Conservation (phyloP, 2,888 invertebrate genomes). For the Eulithis prunata region DNA sequence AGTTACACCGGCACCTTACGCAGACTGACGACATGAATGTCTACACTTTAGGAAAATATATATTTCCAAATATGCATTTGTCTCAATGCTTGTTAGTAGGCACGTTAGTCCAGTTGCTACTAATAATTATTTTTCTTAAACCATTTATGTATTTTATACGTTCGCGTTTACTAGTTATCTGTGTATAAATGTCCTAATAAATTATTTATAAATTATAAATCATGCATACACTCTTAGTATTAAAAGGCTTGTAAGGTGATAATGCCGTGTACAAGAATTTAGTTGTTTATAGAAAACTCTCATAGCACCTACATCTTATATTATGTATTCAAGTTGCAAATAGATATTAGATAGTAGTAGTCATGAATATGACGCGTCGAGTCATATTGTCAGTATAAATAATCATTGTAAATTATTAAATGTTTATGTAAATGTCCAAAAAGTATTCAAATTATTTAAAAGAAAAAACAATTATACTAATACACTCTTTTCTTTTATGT, state of each 20-base stretch:
- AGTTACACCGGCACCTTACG: slow-evolving; percentile 59
- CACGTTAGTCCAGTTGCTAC: slow-evolving; percentile 60
- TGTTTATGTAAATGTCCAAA: slow-evolving; percentile 85
- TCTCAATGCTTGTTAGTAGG: slow-evolving; percentile 66
- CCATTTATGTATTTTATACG: slow-evolving; percentile 67
- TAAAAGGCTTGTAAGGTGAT: slow-evolving; percentile 74
- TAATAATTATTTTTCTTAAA: slow-evolving; percentile 56
- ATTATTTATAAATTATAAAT: slow-evolving; percentile 81
- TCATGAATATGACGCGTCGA: slow-evolving; percentile 81
- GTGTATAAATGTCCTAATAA: slow-evolving; percentile 78
- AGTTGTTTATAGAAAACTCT: slow-evolving; percentile 79
- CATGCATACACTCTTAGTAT: slow-evolving; percentile 83
- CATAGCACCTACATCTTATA: slow-evolving; percentile 73
- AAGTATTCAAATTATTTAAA: slow-evolving; percentile 85
- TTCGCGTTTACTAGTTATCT: slow-evolving; percentile 64
- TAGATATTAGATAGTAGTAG: slow-evolving; percentile 80
- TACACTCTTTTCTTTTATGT: slow-evolving; percentile 77
- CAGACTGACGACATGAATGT: slow-evolving; percentile 70
- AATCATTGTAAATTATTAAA: slow-evolving; percentile 85
- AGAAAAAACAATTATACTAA: slow-evolving; percentile 79
- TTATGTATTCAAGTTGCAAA: slow-evolving; percentile 76
- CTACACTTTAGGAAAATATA: slow-evolving; percentile 46
- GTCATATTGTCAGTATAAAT: slow-evolving; percentile 82
- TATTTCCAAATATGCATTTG: slow-evolving; percentile 78
- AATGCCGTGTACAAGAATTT: slow-evolving; percentile 73